Base-by-base conservation (phyloP, 1,140 invertebrate species). In the Monomorium pharaonis region DNA sequence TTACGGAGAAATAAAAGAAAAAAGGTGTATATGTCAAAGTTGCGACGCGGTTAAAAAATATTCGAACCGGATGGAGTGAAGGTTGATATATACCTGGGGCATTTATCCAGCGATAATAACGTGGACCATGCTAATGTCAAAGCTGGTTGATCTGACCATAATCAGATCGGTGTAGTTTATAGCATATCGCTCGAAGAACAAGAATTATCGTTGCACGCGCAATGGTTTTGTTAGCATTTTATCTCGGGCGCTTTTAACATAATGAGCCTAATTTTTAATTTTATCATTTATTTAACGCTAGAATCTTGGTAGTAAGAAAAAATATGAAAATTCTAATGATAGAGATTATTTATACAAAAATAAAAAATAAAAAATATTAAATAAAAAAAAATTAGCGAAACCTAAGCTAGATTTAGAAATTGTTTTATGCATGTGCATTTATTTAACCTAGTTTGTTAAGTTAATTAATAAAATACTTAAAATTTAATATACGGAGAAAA, bases 121-220 rank as follows among this genome's bases (percentile, higher is more conserved):
- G 51, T 70, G 69, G 37, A 30, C 67, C 27, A 51, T 74, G 83
- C 62, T 89, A 89, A 89, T 88, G 85, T 89, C 88, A 89, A 86
- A 89, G 78, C 70, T 70, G 72, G 78, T 84, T n/a, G n/a, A 74
- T 74, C 58, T 30, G 69, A 51, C 51, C 56, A 44, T 83, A 63
- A 33, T 60, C 42, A 60, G 49, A 84, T 62, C 62, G 56, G 65
- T 21, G 27, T 76, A 80, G 60, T 83, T 86, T 83, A 88, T 80
- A 49, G 74, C 75, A 69, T 80, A 78, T 69, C 33, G 69, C 84
- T 75, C 62, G 49, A 37, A 18, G 69, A 83, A 83, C 81, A 54
- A 85, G 78, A 89, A 84, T 89, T 86, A 74, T 51, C 74, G 74
- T 84, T 88, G 49, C 70, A 30, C 62, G 87, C 49, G 27, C 56